Evolutionary conservation across 2,888 invertebrate species (phyloP), one percentile per base, ranked within the genome.

Genomic region (Synanthedon andrenaeformis): DNA sequence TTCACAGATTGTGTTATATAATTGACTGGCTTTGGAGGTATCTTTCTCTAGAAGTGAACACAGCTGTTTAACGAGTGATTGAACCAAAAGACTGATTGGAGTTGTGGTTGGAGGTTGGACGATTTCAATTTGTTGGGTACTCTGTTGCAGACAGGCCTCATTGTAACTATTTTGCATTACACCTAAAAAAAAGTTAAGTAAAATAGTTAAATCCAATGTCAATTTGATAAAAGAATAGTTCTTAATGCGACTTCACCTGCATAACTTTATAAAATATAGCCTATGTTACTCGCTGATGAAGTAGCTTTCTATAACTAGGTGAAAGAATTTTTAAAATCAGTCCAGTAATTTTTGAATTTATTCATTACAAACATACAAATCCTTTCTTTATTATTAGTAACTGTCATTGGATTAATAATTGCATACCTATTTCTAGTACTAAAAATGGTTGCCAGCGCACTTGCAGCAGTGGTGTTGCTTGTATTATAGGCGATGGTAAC

Each of bases 21-120:
- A 80, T 59, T 89, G 87, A 57, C 89, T 85, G 14, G 91, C 91
- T 59, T 89, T 80, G 3, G 72, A 65, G 13, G 76, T 71, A 67
- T 93, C 91, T 57, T 89, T 85, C 73, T 93, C 92, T 11, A 92
- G 84, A 12, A 92, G 79, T 4, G 87, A 77, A 67, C 93, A 93
- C 12, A 93, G 79, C 67, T 92, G 91, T 69, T 92, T 91, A 49
- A 93, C 89, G 1, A 93, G 83, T 2, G 92, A 92, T 67, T 92
- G 92, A 42, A 93, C 91, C 1, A 93, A 79, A 5, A 94, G 81
- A 67, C 92, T 93, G 52, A 90, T 90, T 0, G 92, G 90, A 17
- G 91, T 90, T 12, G 90, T 89, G 6, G 81, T 76, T 2, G 80
- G 60, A 0, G 82, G 72, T 53, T 79, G 77, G 50, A 83, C 73